Evolutionary conservation across 1,140 invertebrate genomes (phyloP), one percentile per base, ranked within the genome.

Genomic region (Papilio polytes): DNA sequence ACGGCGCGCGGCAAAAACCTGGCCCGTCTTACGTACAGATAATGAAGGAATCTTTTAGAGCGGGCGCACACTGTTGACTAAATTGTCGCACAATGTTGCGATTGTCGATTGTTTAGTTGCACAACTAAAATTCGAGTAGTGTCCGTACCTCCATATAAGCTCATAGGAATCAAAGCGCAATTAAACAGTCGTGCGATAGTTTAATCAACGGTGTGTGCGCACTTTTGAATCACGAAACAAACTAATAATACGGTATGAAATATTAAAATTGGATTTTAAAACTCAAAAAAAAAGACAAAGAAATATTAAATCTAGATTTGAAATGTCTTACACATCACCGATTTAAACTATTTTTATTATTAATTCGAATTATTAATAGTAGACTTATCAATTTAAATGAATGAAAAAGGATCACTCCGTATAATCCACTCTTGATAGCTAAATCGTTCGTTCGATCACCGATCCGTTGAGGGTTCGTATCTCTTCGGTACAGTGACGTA

Each of bases 401-500:
- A 26, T 31, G 3, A 63, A 63, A 22, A 63, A 59, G 74, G 48
- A 78, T 74, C 26, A 20, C 48, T 36, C 13, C n/a, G 36, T 56
- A 74, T 53, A 72, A 44, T 78, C 41, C 56, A 41, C 80, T 83
- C 82, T 81, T 82, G 85, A 85, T 86, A 84, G 72, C 80, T 79
- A 78, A 85, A 90, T 87, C 86, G 81, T 83, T 81, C 82, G 83
- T 84, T 88, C 84, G 86, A 91, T 89, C 89, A 90, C 86, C 72
- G 85, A 87, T 87, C 81, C 83, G 76, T 87, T 83, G 80, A 10
- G 63, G 18, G 79, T 72, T 79, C 82, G 83, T 89, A 91, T 93
- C 90, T 89, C 85, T 78, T 83, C 77, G 56, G 76, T 84, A 86
- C 88, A 93, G 92, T 94, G 92, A 94, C 92, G 92, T 94, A 94